These are phyloP conservation scores for Acrocyrtus sp. DNA, from an alignment of 2,888 invertebrate species.

Conservation along the genomic window DNA sequence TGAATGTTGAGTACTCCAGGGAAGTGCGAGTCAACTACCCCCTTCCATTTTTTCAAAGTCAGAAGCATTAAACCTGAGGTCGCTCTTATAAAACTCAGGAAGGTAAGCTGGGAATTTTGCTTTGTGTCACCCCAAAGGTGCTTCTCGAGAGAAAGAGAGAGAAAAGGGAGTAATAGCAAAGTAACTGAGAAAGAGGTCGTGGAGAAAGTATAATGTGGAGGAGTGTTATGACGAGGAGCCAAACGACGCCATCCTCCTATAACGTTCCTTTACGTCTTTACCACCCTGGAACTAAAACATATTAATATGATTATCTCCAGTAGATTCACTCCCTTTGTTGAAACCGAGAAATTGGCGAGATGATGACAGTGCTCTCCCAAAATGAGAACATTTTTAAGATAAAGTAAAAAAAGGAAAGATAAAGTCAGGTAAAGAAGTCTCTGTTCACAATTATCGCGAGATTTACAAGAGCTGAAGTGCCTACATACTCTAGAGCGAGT, in stretches of 20 bases:
- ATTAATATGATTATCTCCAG: slow-evolving; percentile 20
- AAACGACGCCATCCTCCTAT: slow-evolving; percentile 22
- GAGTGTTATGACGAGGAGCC: slow-evolving; percentile 37
- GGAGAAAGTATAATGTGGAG: slow-evolving; percentile 18
- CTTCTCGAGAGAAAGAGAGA: slow-evolving; percentile 6
- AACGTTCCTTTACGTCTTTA: slow-evolving; percentile 17
- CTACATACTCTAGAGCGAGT: slow-evolving; percentile 23
- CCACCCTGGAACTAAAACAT: slow-evolving; percentile 3
- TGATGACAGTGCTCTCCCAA: slow-evolving; percentile 27
- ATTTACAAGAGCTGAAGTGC: slow-evolving; percentile 52
- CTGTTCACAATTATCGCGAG: slow-evolving; percentile 53
- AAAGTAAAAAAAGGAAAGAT: slow-evolving; percentile 40
- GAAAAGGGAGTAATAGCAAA: slow-evolving; percentile 4
- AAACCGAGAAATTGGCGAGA: slow-evolving; percentile 40
- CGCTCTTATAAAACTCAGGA: slow-evolving; percentile 26
- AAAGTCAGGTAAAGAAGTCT: slow-evolving; percentile 52
- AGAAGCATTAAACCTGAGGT: slow-evolving; percentile 23
- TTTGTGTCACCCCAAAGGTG: slow-evolving; percentile 40
- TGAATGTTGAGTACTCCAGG: not conserved
- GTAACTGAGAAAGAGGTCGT: slow-evolving; percentile 15
- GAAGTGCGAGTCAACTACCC: not conserved
- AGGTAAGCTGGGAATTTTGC: slow-evolving; percentile 30
- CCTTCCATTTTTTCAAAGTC: slow-evolving; percentile 14
- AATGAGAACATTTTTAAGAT: slow-evolving; percentile 47
- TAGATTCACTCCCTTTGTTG: slow-evolving; percentile 13